Percentiles rank a stretch among this genome's conserved stretches.
Conservation (phyloP, 1,140 invertebrate genomes). For the Elymnias hypermnestra region DNA sequence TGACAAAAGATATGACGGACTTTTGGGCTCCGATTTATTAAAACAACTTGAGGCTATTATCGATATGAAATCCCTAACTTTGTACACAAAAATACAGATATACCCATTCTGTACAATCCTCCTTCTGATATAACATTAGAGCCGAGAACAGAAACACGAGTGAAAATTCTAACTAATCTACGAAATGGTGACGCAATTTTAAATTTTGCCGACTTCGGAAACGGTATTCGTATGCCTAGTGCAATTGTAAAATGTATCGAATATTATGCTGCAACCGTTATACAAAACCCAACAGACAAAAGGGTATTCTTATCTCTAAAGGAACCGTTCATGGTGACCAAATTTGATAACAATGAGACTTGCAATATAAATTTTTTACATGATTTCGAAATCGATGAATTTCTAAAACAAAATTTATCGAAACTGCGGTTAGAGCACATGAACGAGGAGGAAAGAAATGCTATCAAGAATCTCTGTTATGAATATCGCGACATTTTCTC, state of each 20-base stretch:
- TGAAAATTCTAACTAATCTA: constrained; percentile 8
- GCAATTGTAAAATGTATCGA: background rate
- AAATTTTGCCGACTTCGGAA: background rate
- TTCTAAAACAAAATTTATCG: constrained; percentile 2
- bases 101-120: constrained; percentile 24
- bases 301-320: background rate
- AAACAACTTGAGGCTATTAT: constrained; percentile 22
- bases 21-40: constrained; percentile 31
- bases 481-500: constrained; percentile 1
- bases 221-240: background rate
- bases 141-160: constrained; percentile 10
- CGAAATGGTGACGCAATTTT: constrained; percentile 7
- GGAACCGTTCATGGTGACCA: background rate
- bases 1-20: constrained; percentile 19
- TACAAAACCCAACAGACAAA: background rate
- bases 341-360: background rate
- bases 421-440: background rate
- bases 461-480: background rate
- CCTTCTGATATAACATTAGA: constrained; percentile 8
- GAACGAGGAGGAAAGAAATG: background rate
- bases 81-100: constrained; percentile 16
- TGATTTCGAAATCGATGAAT: background rate
- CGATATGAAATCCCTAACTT: constrained; percentile 22
- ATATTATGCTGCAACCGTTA: background rate
- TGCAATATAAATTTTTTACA: background rate